Percentiles rank a stretch among this genome's conserved stretches.
phyloP scores from a whole-genome alignment of 2,888 invertebrate species.

The Acanthococcus lagerstroemiae region DNA sequence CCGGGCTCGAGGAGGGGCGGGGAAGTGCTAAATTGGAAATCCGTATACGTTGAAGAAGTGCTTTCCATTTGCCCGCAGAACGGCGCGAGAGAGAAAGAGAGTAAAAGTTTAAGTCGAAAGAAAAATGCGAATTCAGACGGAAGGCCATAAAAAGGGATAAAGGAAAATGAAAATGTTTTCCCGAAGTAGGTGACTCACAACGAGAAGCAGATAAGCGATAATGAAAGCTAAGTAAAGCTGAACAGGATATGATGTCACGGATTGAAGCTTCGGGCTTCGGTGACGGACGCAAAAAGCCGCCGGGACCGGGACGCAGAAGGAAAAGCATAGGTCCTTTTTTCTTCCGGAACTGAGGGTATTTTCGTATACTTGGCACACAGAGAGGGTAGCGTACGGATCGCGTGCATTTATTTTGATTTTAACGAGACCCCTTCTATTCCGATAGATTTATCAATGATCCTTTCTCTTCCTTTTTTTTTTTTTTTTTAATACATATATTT shows the following conservation, averaged over 20 bases:
- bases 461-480: neutral
- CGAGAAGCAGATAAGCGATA: conserved; percentile 24
- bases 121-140: too few relatives aligned
- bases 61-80: too few relatives aligned
- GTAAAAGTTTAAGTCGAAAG: too few relatives aligned
- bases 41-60: too few relatives aligned
- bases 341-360: conserved; percentile 19
- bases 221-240: conserved; percentile 25
- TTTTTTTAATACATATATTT: conserved; percentile 7
- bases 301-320: neutral
- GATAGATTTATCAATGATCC: conserved; percentile 24
- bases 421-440: conserved; percentile 23
- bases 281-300: conserved; percentile 3
- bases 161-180: conserved; percentile 25
- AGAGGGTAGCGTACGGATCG: too few relatives aligned
- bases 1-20: too few relatives aligned
- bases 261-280: conserved; percentile 22
- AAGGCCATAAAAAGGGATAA: conserved; percentile 13
- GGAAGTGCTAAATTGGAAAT: too few relatives aligned
- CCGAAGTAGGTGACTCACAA: conserved; percentile 22
- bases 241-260: conserved; percentile 27
- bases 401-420: conserved; percentile 23
- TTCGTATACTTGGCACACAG: conserved; percentile 4
- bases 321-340: conserved; percentile 16
- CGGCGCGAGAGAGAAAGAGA: too few relatives aligned